Conservation (phyloP, 2,797 vertebrate genomes). For the Liasis olivaceus region DNA sequence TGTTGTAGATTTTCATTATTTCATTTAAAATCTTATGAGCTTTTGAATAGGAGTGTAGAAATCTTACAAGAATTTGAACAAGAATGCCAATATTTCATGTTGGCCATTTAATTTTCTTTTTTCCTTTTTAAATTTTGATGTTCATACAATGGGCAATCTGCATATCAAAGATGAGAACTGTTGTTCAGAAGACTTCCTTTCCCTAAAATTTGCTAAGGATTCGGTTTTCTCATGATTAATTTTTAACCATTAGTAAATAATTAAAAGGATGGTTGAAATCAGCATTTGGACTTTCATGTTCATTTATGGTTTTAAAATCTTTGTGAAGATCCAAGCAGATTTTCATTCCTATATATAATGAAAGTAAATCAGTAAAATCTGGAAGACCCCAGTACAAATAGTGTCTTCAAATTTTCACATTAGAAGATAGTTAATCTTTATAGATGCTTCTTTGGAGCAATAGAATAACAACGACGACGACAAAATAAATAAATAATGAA, state of each 20-base stretch:
- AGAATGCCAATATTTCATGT: no score
- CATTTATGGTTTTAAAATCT: conserved; percentile 54
- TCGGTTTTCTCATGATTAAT: conserved; percentile 68
- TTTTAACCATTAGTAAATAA: conserved; percentile 76
- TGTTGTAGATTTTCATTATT: no score
- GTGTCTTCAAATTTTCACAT: background rate
- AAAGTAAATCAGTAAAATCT: conserved; percentile 24
- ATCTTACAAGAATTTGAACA: no score
- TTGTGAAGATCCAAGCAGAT: background rate
- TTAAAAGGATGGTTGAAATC: conserved; percentile 49
- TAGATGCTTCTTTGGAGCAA: background rate
- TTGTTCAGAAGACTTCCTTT: background rate
- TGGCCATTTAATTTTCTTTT: no score
- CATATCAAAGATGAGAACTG: no score
- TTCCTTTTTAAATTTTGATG: background rate
- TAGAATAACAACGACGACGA: no score
- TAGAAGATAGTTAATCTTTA: accelerated
- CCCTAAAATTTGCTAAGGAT: conserved; percentile 22
- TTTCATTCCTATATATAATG: conserved; percentile 31
- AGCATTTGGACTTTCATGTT: conserved; percentile 27
- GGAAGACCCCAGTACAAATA: background rate
- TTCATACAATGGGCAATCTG: background rate
- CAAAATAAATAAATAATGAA: accelerated
- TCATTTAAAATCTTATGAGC: no score
- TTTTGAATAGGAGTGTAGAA: no score